Percentiles rank a stretch among this genome's conserved stretches.
Evolutionary conservation across 2,888 invertebrate genomes (phyloP).

Genomic region (Minunthozetes semirufus): DNA sequence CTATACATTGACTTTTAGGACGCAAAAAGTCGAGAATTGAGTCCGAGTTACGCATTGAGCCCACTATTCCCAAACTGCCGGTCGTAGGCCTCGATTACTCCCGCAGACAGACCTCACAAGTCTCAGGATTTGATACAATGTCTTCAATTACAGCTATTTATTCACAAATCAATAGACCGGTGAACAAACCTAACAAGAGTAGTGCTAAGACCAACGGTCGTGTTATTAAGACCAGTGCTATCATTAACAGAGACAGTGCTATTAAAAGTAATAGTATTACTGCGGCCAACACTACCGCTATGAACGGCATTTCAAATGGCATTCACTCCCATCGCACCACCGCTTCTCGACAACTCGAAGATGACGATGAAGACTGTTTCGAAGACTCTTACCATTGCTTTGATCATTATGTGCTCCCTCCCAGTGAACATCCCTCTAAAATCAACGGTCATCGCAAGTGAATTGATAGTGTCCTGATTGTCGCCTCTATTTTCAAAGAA

Average conservation of each 20-base stretch:
- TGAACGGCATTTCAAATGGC: background rate
- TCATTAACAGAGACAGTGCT: background rate
- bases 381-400: background rate
- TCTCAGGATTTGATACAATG: slow-evolving; percentile 32
- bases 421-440: no score
- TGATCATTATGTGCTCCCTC: background rate
- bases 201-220: background rate
- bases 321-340: background rate
- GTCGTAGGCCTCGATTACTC: slow-evolving; percentile 33
- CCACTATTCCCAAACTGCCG: slow-evolving; percentile 31
- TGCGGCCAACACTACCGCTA: background rate
- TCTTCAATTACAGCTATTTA: slow-evolving; percentile 33
- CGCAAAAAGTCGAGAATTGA: slow-evolving; percentile 33
- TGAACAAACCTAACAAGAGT: background rate
- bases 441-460: no score
- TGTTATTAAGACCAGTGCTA: background rate
- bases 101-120: slow-evolving; percentile 23
- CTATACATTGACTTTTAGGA: background rate
- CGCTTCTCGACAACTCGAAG: no score
- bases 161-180: slow-evolving; percentile 28
- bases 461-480: no score
- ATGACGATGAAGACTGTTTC: background rate
- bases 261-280: background rate
- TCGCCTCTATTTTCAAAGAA: no score
- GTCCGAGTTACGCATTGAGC: slow-evolving; percentile 26